phyloP scores from a whole-genome alignment of 2,888 invertebrate species.

The Lathronympha strigana region DNA sequence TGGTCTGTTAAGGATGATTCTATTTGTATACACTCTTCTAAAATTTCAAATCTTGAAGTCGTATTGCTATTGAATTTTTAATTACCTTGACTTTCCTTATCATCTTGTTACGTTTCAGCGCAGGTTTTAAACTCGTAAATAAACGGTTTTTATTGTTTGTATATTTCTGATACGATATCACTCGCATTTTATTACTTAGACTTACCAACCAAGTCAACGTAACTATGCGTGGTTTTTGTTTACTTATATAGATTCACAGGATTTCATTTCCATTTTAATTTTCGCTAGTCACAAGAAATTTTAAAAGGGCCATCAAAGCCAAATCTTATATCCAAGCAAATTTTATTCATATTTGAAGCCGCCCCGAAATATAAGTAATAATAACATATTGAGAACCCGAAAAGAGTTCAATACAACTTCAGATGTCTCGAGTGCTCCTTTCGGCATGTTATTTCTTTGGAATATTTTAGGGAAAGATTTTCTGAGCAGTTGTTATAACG shows the following conservation, averaged over 20 bases:
- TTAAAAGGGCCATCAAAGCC: too few species aligned
- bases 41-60: not conserved
- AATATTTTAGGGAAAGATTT: slow-evolving; percentile 24
- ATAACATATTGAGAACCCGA: slow-evolving; percentile 9
- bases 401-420: slow-evolving; percentile 20
- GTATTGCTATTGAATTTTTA: slow-evolving; percentile 2
- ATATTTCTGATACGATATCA: not conserved
- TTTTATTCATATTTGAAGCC: not conserved
- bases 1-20: too few species aligned
- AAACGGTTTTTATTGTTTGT: not conserved
- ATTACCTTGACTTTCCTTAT: slow-evolving; percentile 8
- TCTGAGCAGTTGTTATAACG: slow-evolving; percentile 13
- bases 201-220: too few species aligned
- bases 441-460: slow-evolving; percentile 9
- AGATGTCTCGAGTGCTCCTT: slow-evolving; percentile 23
- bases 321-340: too few species aligned
- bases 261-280: too few species aligned
- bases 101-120: slow-evolving; percentile 1
- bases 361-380: slow-evolving; percentile 5
- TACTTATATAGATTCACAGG: too few species aligned
- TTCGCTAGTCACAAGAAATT: too few species aligned
- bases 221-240: too few species aligned
- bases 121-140: slow-evolving; percentile 2
- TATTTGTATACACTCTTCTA: not conserved
- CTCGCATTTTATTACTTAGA: not conserved